Base-by-base conservation (phyloP, 2,797 vertebrate genomes). In the Melopsittacus undulatus region DNA sequence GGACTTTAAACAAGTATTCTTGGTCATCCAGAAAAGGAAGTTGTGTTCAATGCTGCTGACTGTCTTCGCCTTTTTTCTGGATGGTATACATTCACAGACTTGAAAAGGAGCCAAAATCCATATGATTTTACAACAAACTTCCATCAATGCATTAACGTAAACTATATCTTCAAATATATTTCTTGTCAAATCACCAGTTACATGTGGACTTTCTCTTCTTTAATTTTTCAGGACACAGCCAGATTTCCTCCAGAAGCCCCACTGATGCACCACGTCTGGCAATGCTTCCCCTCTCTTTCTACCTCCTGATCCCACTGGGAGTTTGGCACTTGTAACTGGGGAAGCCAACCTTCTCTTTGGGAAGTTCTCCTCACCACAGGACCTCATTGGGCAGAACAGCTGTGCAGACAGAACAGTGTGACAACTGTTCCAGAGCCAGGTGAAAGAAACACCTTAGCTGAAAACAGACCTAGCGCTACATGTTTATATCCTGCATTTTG, bases 181-280 rank as follows among this genome's bases (percentile, higher is more conserved):
- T 64, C 69, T 23, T 45, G 29, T 52, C 40, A n/a, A 90, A 49
- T n/a, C 61, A 69, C 62, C 42, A 16, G 24, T 68, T 82, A 8
- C 21, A 34, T 11, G 27, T 16, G 7, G 7, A 67, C 40, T 57
- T 92, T 56, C 36, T 87, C 19, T 49, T 40, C n/a, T 80, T 63
- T 34, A 29, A 30, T 73, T 91, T 94, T 94, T 42, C 88, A 96
- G 96, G 19, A 40, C 70, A 68, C 17, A 82, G 49, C 6, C 72
- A 77, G 74, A 40, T 62, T 64, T 72, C 68, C 29, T 49, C 74
- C 4, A 51, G 83, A 57, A 92, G 86, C 75, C 29, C 48, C 5
- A 2, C 10, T 9, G 52, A 77, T 40, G 18, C 6, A 2, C 78
- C 62, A 0, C 0, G 8, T 26, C 52, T 78, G 56, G n/a, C 82